Evolutionary conservation across 2,888 invertebrate genomes (phyloP).

Genomic region (Lysandra bellargus): DNA sequence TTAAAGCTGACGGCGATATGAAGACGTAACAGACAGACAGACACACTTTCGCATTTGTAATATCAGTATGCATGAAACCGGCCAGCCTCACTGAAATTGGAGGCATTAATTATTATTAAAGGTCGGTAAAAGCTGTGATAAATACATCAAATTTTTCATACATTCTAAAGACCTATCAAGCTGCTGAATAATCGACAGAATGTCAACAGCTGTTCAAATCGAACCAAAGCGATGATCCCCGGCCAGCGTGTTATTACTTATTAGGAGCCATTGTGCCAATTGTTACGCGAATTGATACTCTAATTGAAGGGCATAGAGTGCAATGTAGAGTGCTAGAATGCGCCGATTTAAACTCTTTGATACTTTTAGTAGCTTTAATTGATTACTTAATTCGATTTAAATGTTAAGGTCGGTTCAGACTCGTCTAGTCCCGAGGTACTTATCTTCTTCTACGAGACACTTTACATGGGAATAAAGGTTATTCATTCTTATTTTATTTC

Average conservation of each 20-base stretch:
- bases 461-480: no score
- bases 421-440: no score
- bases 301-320: neutral
- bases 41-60: no score
- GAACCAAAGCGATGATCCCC: constrained; percentile 16
- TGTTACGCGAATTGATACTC: neutral
- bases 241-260: constrained; percentile 10
- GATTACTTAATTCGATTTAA: neutral
- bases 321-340: neutral
- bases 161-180: neutral
- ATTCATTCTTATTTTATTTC: no score
- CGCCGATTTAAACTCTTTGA: neutral
- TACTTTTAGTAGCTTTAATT: neutral
- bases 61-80: no score
- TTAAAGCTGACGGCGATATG: no score
- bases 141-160: no score
- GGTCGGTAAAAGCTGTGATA: no score
- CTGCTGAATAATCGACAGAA: neutral
- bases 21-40: no score
- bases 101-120: no score
- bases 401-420: neutral
- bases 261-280: constrained; percentile 3
- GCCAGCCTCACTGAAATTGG: no score
- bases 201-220: constrained; percentile 27
- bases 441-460: no score